These are phyloP conservation scores for Rhegmatorhina hoffmannsi DNA, from an alignment of 2,113 vertebrate genomes.

Conservation along the genomic window DNA sequence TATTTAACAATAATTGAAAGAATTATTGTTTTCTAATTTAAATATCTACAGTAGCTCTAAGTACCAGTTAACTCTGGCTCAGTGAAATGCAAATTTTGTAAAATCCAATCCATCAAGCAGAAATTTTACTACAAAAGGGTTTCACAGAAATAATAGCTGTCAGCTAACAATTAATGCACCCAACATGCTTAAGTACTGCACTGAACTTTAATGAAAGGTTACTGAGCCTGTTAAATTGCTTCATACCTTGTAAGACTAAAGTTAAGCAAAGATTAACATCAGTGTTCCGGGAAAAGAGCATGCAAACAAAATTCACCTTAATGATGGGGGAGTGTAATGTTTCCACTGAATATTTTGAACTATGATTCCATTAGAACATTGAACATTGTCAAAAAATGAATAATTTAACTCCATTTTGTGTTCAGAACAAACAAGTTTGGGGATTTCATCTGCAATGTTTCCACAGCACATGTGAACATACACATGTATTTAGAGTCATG, in stretches of 20 bases:
- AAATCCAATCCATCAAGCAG: conserved; percentile 78
- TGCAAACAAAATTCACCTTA: conserved; percentile 73
- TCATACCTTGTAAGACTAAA: conserved; percentile 74
- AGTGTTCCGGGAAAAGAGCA: conserved; percentile 67
- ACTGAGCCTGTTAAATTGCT: conserved; percentile 76
- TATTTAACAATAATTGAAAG: conserved; percentile 47
- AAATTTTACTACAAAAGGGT: conserved; percentile 75
- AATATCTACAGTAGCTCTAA: conserved; percentile 22
- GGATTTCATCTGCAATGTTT: background rate
- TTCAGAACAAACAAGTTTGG: background rate
- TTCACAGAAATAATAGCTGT: conserved; percentile 80
- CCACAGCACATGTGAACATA: background rate
- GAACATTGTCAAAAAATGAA: conserved; percentile 44
- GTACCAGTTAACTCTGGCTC: conserved; percentile 61
- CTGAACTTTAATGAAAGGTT: conserved; percentile 82
- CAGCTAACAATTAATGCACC: conserved; percentile 80
- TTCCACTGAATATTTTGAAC: conserved; percentile 66
- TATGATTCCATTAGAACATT: conserved; percentile 53
- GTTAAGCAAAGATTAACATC: conserved; percentile 81
- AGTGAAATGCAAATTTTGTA: conserved; percentile 73
- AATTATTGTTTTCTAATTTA: conserved; percentile 44
- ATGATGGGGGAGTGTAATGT: conserved; percentile 67
- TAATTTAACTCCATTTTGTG: background rate
- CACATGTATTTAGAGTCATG: background rate
- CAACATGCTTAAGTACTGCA: conserved; percentile 72